Evolutionary conservation across 2,797 vertebrate genomes (phyloP).

Genomic region (Potorous gilbertii): DNA sequence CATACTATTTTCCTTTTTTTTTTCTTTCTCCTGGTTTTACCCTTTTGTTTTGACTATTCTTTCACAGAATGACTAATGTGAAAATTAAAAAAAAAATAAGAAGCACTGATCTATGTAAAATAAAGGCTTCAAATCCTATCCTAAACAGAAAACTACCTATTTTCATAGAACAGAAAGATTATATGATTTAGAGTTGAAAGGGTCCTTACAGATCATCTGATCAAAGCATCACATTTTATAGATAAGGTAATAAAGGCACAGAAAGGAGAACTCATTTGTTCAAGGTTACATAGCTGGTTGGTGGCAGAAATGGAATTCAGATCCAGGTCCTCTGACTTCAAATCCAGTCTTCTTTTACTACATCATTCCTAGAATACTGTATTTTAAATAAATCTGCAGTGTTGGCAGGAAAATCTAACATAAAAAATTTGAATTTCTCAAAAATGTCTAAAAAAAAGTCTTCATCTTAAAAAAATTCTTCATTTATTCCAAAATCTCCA

Average conservation of each 20-base stretch:
- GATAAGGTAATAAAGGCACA: neutral
- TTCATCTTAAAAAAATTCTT: slow-evolving; percentile 56
- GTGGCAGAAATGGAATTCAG: neutral
- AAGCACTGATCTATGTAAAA: slow-evolving; percentile 10
- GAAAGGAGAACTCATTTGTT: neutral
- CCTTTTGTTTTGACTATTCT: too few species aligned
- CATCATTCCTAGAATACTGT: neutral
- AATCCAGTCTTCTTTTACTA: neutral
- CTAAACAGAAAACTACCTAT: slow-evolving; percentile 16
- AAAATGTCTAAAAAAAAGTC: slow-evolving; percentile 47
- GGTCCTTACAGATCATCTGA: neutral
- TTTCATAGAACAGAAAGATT: slow-evolving; percentile 28
- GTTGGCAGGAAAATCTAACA: neutral
- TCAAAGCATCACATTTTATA: neutral
- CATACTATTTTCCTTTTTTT: too few species aligned
- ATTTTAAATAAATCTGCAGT: neutral
- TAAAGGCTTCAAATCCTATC: slow-evolving; percentile 27
- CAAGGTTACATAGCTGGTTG: neutral
- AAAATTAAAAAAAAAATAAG: neutral
- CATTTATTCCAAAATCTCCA: slow-evolving; percentile 68
- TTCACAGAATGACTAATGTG: too few species aligned
- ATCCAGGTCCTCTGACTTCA: neutral
- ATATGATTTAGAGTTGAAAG: neutral
- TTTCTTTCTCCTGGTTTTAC: too few species aligned
- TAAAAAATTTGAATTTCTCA: slow-evolving; percentile 36